Base-by-base conservation (phyloP, 1,140 invertebrate genomes). In the Charaxes varanes region DNA sequence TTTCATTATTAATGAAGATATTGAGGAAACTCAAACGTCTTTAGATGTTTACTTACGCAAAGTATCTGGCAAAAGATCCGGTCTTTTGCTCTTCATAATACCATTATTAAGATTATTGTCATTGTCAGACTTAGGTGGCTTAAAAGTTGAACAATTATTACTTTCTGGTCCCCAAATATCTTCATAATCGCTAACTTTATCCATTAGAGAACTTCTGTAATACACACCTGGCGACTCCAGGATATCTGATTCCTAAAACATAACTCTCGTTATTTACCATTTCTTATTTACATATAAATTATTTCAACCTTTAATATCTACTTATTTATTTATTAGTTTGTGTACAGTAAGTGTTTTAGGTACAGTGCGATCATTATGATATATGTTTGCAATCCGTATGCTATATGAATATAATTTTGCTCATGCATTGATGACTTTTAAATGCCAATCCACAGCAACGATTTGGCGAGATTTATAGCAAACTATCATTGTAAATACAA, bases 161-260 rank as follows among this genome's bases (percentile, higher is more conserved):
- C 86, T 60, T 81, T 94, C 89, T 26, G 88, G 90, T 19, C 89
- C 90, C 95, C 95, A 97, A 46, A 97, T 91, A 69, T 97, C 96
- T 82, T 98, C 95, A 71, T 98, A 98, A 80, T 98, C 96, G 41
- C 94, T 96, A 12, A 94, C 90, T 85, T 97, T 97, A 67, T 97
- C 95, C 26, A 92, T 91, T 4, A 96, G 85, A 3, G 92, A 93
- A 68, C 94, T 96, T 42, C 91, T 87, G 59, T 94, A 95, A 69
- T 96, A 97, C 7, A 90, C 84, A 38, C 88, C 87, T n/a, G 90
- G 90, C 12, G 92, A 93, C 66, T 95, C 93, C 23, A 94, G 74
- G 31, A 95, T 94, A 67, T 95, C 93, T 4, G 92, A 94, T 61
- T 95, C 93, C 73, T 92, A 87, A 58, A 91, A 91, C 43, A 28